These are phyloP conservation scores for Phoenicopterus ruber DNA, from an alignment of 2,113 vertebrate genomes.

Conservation along the genomic window DNA sequence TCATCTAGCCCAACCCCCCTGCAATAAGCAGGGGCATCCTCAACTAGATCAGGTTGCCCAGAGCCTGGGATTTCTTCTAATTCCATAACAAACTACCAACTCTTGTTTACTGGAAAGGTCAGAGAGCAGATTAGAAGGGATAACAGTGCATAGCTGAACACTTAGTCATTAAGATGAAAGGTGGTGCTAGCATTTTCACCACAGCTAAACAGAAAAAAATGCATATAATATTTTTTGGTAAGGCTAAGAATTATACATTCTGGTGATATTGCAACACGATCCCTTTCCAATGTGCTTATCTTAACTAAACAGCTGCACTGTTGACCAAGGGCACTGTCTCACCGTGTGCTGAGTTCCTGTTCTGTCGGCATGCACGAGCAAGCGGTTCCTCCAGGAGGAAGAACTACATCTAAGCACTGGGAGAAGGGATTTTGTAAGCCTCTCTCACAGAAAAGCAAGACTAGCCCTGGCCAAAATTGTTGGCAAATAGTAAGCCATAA, in stretches of 20 bases:
- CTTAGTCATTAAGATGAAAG: not conserved
- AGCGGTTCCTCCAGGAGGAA: not conserved
- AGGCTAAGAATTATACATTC: not conserved
- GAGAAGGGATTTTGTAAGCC: not conserved
- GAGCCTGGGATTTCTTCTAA: no score
- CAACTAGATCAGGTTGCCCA: no score
- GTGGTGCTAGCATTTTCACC: not conserved
- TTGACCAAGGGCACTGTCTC: not conserved
- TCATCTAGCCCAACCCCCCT: no score
- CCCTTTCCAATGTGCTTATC: not conserved
- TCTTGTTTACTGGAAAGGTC: not conserved
- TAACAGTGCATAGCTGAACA: not conserved
- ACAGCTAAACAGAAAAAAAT: not conserved
- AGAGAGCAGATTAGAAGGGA: not conserved
- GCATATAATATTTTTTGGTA: fast-evolving
- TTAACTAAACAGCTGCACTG: not conserved
- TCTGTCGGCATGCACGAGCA: not conserved
- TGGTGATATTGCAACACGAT: not conserved
- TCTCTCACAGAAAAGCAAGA: not conserved
- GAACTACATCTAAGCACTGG: not conserved
- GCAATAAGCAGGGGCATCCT: no score
- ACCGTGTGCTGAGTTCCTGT: not conserved
- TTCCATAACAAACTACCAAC: not conserved
- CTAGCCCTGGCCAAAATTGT: not conserved
- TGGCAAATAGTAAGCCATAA: not conserved